Conservation (phyloP, 2,113 vertebrate genomes). For the Grallaria varia region DNA sequence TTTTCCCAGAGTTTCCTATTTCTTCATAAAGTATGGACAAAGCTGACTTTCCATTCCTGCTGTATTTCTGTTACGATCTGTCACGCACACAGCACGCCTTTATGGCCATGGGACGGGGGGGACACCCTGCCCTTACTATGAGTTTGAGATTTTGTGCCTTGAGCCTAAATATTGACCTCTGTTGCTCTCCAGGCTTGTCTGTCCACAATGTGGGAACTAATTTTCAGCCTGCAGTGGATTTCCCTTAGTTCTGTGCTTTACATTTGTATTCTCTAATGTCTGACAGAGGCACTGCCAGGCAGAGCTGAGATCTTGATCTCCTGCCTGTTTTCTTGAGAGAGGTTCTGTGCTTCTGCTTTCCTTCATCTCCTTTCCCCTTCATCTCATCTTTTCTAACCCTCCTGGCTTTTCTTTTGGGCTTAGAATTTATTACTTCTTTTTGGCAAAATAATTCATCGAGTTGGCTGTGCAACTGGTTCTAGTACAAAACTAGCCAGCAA, state of each 20-base stretch:
- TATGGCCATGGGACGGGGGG: neutral
- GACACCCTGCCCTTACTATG: neutral
- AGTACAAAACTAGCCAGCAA: neutral
- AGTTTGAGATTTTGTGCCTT: neutral
- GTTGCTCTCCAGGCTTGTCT: neutral
- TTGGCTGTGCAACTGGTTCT: neutral
- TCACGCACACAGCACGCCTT: neutral
- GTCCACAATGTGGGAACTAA: neutral
- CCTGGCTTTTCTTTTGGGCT: neutral
- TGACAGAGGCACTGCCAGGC: neutral
- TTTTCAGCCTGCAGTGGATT: neutral
- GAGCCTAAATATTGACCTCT: neutral
- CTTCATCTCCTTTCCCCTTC: neutral
- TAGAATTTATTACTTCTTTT: neutral
- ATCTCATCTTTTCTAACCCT: neutral
- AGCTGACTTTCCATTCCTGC: neutral
- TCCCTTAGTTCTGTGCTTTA: neutral
- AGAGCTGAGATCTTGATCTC: neutral
- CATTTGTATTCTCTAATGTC: neutral
- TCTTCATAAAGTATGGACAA: neutral
- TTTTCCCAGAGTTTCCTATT: neutral
- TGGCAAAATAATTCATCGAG: neutral
- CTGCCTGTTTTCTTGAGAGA: neutral
- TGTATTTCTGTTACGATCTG: neutral
- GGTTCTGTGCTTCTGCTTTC: neutral